Evolutionary conservation across 2,113 vertebrate genomes (phyloP).

Genomic region (Rousettus leschenaultii): DNA sequence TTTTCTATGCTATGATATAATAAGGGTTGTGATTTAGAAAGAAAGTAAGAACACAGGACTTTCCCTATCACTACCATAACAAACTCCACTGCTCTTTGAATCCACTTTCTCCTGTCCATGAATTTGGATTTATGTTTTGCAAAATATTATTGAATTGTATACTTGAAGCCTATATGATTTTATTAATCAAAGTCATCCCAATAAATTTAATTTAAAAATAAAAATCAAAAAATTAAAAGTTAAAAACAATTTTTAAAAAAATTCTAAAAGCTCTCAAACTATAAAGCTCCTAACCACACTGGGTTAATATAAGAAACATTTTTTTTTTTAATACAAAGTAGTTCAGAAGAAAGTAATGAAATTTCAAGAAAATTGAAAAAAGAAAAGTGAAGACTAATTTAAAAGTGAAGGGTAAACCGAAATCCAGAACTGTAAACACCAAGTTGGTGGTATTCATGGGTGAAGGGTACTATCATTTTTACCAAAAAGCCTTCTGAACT

Average conservation of each 20-base stretch:
- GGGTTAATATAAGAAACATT: background rate
- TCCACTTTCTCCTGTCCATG: background rate
- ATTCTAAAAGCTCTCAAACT: background rate
- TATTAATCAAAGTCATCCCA: no score
- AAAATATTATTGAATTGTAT: background rate
- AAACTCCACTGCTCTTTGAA: background rate
- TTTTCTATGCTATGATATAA: background rate
- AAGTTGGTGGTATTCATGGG: background rate
- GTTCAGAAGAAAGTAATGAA: background rate
- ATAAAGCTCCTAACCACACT: background rate
- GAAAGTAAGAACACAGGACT: background rate
- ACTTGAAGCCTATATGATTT: no score
- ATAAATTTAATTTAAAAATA: no score
- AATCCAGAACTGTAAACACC: background rate
- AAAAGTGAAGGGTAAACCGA: background rate
- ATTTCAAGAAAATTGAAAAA: background rate
- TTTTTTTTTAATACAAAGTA: background rate
- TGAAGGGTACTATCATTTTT: background rate
- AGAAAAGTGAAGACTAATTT: background rate
- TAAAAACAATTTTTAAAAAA: background rate
- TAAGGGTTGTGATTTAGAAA: conserved; percentile 15
- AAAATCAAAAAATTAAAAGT: no score
- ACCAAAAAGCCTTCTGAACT: background rate
- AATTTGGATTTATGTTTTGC: background rate
- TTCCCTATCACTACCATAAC: background rate